Evolutionary conservation across 37 sponge, comb jelly and placozoan species (phyloP).

Genomic region (Axinella damicornis): DNA sequence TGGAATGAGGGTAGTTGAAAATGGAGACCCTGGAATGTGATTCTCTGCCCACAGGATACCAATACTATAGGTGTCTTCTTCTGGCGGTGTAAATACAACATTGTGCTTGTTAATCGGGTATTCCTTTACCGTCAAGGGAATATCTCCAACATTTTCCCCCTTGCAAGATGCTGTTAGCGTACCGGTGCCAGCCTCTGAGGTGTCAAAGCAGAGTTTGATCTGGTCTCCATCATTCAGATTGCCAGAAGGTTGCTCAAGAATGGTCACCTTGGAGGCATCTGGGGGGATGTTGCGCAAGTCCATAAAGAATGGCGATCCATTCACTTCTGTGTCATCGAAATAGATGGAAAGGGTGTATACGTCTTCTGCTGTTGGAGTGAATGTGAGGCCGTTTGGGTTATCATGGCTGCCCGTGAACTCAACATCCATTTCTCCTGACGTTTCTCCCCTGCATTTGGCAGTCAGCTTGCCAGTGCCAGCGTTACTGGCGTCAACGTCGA

Average conservation of each 20-base stretch:
- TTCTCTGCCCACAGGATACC: conserved; percentile 36
- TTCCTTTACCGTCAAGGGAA: conserved; percentile 36
- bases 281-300: conserved; percentile 34
- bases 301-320: conserved; percentile 61
- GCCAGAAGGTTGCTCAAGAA: neutral
- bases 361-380: conserved; percentile 53
- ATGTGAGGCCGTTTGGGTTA: conserved; percentile 27
- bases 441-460: conserved; percentile 59
- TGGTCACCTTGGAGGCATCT: conserved; percentile 26
- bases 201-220: conserved; percentile 39
- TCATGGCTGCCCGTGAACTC: conserved; percentile 11
- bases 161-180: conserved; percentile 39
- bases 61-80: conserved; percentile 51
- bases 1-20: conserved; percentile 49
- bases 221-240: conserved; percentile 10
- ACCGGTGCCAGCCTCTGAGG: conserved; percentile 55
- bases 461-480: conserved; percentile 73
- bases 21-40: conserved; percentile 74
- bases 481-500: conserved; percentile 34
- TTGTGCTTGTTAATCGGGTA: neutral
- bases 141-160: conserved; percentile 28
- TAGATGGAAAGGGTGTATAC: conserved; percentile 46
- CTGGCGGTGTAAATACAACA: conserved; percentile 43
- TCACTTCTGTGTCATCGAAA: conserved; percentile 47
- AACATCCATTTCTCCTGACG: conserved; percentile 44